Base-by-base conservation (phyloP, 2,888 invertebrate species). In the Phortica magna region DNA sequence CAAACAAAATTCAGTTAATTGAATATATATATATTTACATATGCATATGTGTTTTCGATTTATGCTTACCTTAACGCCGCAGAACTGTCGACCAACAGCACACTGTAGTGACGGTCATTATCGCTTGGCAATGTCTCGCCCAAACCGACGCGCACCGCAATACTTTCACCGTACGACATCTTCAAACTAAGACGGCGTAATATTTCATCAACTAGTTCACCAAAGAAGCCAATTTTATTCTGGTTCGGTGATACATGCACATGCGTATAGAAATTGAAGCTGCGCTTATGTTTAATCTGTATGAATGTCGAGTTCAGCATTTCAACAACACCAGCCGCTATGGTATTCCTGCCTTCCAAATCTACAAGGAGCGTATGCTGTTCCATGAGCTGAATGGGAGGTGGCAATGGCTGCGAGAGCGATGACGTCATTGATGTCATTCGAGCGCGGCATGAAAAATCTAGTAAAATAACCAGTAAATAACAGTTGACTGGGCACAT, bases 41-140 rank as follows among this genome's bases (percentile, higher is more conserved):
- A 73, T 59, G 10, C 7, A 6, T 41, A 42, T 19, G 19, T 74
- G 22, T 31, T 31, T 31, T 31, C 31, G 31, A 31, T 31, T 31
- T 14, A 43, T n/a, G 74, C 75, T 57, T 64, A 77, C 75, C 70
- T 31, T 39, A 87, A 64, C 1, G 85, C 80, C 14, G 74, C 65
- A 0, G 59, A 39, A 0, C 86, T 83, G 73, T 88, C 88, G 6
- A 85, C 85, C n/a, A 81, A 70, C 0, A 88, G 42, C 2, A 88
- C 68, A 41, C 79, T 76, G 61, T 76, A 84, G 72, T 86, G 85
- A 1, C 83, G 79, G 22, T 83, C 77, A 68, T 73, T 73, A 53
- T 81, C 81, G 3, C 59, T 71, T 0, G 76, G 71, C 43, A 88
- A 73, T 9, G 76, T 19, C 17, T 77, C 55, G 0, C 68, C 81